Evolutionary conservation across 2,797 vertebrate species (phyloP), one percentile per base, ranked within the genome.

Genomic region (Loris lydekkerianus): DNA sequence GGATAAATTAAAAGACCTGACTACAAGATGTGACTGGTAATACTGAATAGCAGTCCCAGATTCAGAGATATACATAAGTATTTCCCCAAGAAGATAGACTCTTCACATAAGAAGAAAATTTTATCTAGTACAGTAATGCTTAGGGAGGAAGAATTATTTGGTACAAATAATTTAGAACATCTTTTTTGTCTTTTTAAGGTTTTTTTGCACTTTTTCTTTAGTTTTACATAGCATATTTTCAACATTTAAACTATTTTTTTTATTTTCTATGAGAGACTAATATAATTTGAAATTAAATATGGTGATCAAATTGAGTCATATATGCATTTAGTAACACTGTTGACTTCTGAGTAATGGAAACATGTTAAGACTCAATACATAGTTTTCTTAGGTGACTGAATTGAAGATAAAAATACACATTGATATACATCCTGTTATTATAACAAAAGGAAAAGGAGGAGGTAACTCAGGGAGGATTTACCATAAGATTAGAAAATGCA

Each of bases 1-100:
- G 85, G 63, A 37, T 93, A 97, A 96, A 91, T 84, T 83, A 34
- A 89, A 89, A n/a, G 61, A 73, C 23, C 56, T 40, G 65, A 77
- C 21, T 63, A 94, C 81, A 61, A 89, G 43, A 31, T 67, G 91
- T 91, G 56, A 63, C 46, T 89, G 82, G 31, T 75, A 89, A 87
- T 90, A 76, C 46, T 85, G 80, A 95, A 53, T 63, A 90, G 86
- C 43, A 34, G n/a, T 92, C 7, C 14, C n/a, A 86, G 56, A 86
- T 89, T 91, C 75, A 94, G 40, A 92, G 31, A 85, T 40, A 60
- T n/a, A 80, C 43, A 53, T 31, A 29, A 40, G 20, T 78, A 37
- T 80, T 27, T 92, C 11, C 31, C 23, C 23, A 49, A 29, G 0
- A 91, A 73, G 20, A 81, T 53, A 92, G 40, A 25, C 1, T 27